Conservation (phyloP, 1,140 invertebrate species). For the Penaeus indicus region DNA sequence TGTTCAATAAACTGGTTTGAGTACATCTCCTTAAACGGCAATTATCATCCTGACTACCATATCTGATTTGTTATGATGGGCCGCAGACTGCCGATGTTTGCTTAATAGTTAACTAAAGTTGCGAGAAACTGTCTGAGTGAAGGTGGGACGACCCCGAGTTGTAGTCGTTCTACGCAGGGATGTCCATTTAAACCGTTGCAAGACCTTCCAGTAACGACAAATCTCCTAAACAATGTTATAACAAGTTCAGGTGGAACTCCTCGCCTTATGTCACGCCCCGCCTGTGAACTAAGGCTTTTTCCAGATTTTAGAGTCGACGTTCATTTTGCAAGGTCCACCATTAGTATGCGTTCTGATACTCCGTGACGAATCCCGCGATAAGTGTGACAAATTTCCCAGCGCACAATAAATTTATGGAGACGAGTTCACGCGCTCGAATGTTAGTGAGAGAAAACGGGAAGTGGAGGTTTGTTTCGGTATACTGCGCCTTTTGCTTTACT, state of each 20-base stretch:
- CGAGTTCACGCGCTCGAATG: too few species aligned
- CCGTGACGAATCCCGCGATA: slow-evolving; percentile 16
- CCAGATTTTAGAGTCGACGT: not conserved
- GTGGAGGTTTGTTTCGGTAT: not conserved
- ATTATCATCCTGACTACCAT: slow-evolving; percentile 12
- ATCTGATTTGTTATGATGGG: slow-evolving; percentile 24
- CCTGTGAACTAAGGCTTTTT: not conserved
- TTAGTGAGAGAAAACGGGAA: slow-evolving; percentile 17
- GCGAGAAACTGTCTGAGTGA: not conserved
- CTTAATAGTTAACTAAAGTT: not conserved
- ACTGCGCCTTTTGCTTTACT: too few species aligned
- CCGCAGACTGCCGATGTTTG: slow-evolving; percentile 1
- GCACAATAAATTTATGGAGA: not conserved
- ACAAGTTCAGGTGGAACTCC: too few species aligned
- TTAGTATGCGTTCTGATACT: slow-evolving; percentile 22
- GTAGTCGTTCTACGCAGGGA: too few species aligned
- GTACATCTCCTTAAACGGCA: not conserved
- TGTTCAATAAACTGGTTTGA: too few species aligned
- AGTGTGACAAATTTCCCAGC: slow-evolving; percentile 16
- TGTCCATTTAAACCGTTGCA: too few species aligned
- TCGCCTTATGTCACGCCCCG: too few species aligned
- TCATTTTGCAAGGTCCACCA: slow-evolving; percentile 5
- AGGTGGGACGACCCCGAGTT: too few species aligned
- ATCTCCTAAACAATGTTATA: too few species aligned
- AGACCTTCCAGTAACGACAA: too few species aligned